A percentile compares a stretch with the other conserved stretches of the same genome.
Evolutionary conservation across 2,113 vertebrate genomes (phyloP).

Genomic region (Phaethon lepturus): DNA sequence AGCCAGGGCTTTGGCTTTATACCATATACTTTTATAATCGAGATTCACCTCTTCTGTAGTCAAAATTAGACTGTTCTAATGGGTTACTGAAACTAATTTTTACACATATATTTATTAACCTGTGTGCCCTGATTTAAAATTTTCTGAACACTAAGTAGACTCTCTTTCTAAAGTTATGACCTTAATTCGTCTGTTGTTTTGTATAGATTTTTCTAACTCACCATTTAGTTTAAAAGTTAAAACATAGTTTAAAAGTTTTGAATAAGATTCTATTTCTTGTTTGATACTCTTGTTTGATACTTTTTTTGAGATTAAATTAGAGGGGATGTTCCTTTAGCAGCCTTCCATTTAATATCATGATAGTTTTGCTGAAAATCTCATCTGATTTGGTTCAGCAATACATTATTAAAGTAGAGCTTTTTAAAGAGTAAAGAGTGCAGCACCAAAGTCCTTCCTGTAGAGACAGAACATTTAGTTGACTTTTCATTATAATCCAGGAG

Average conservation of each 20-base stretch:
- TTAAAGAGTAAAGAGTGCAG: background rate
- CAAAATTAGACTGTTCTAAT: background rate
- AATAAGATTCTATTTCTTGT: background rate
- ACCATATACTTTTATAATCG: background rate
- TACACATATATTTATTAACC: background rate
- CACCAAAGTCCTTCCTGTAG: background rate
- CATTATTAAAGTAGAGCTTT: background rate
- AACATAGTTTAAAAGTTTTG: background rate
- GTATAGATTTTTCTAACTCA: background rate
- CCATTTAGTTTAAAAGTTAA: background rate
- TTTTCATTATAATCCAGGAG: background rate
- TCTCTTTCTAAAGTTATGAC: background rate
- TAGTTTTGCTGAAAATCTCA: background rate
- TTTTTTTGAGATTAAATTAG: background rate
- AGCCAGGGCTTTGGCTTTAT: background rate
- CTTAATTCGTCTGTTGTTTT: background rate
- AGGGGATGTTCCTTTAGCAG: background rate
- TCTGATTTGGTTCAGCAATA: background rate
- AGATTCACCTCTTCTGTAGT: background rate
- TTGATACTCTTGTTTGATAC: background rate
- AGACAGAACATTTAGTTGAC: background rate
- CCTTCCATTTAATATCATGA: background rate
- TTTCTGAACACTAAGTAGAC: background rate
- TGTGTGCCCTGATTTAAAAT: background rate
- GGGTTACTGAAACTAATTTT: background rate